Conservation (phyloP, 2,113 vertebrate species). For the Apteryx owenii region DNA sequence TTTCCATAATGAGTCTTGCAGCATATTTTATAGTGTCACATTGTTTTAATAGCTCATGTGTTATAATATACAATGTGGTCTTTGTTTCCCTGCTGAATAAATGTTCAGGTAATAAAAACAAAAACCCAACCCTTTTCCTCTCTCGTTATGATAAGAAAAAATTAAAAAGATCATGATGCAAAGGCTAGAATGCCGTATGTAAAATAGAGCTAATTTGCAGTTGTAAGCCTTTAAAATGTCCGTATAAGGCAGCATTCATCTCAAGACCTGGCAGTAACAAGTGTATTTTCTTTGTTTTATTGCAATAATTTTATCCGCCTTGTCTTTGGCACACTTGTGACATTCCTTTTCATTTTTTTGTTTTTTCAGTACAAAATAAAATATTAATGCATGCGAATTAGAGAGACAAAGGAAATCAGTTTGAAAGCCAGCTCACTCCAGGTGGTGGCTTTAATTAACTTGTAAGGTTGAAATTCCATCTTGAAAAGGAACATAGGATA, state of each 20-base stretch:
- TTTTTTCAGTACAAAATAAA: constrained; percentile 60
- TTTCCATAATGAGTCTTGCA: constrained; percentile 46
- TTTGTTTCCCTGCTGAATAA: constrained; percentile 54
- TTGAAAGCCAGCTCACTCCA: constrained; percentile 61
- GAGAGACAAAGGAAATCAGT: constrained; percentile 50
- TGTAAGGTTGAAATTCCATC: constrained; percentile 53
- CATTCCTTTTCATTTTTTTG: constrained; percentile 25
- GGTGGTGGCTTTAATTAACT: constrained; percentile 69
- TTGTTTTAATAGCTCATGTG: constrained; percentile 54
- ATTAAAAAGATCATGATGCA: constrained; percentile 30
- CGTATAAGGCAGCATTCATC: constrained; percentile 51
- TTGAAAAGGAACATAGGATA: background rate
- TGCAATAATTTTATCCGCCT: constrained; percentile 66
- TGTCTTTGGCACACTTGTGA: constrained; percentile 38
- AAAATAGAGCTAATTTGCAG: constrained; percentile 41
- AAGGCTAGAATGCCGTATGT: constrained; percentile 19
- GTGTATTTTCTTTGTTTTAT: constrained; percentile 66
- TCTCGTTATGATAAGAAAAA: constrained; percentile 43
- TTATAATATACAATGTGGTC: constrained; percentile 48
- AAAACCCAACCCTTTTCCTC: background rate
- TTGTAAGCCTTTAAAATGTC: constrained; percentile 23
- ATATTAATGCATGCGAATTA: constrained; percentile 67
- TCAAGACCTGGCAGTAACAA: constrained; percentile 49
- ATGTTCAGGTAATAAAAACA: constrained; percentile 49
- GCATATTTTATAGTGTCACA: constrained; percentile 34